phyloP scores from a whole-genome alignment of 1,140 invertebrate species.

The Cephus cinctus region DNA sequence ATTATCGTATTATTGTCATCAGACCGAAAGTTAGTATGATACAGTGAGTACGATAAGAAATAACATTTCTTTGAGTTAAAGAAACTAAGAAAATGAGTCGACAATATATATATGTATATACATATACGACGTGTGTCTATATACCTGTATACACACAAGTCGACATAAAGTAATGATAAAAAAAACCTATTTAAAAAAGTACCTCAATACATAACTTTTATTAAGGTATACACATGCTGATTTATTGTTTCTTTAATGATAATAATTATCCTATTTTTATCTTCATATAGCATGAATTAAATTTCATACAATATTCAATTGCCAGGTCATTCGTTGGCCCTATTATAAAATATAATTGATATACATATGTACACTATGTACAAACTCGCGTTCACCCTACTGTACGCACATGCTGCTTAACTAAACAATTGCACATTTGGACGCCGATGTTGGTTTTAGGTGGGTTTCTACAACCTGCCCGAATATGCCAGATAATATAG shows the following conservation, averaged over 20 bases:
- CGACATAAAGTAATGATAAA: slow-evolving; percentile 30
- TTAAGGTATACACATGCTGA: slow-evolving; percentile 56
- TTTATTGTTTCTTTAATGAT: slow-evolving; percentile 51
- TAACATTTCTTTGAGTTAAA: too few species aligned
- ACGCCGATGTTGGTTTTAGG: slow-evolving; percentile 54
- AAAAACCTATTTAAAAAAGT: slow-evolving; percentile 52
- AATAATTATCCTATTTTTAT: slow-evolving; percentile 53
- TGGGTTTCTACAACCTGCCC: slow-evolving; percentile 28
- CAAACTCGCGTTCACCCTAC: slow-evolving; percentile 37
- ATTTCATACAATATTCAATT: slow-evolving; percentile 43
- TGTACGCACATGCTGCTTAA: slow-evolving; percentile 41
- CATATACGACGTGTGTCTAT: too few species aligned
- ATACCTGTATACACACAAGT: too few species aligned
- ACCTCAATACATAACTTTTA: slow-evolving; percentile 58
- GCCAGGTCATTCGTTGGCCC: slow-evolving; percentile 49
- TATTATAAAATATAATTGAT: slow-evolving; percentile 58
- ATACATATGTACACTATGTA: slow-evolving; percentile 58
- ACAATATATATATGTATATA: too few species aligned
- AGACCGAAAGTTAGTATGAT: too few species aligned
- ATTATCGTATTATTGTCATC: too few species aligned
- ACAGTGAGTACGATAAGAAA: too few species aligned
- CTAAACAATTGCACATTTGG: slow-evolving; percentile 55
- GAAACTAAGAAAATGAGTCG: too few species aligned
- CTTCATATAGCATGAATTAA: slow-evolving; percentile 36
- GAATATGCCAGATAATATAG: too few species aligned